Evolutionary conservation across 2,797 vertebrate species (phyloP), one percentile per base, ranked within the genome.

Genomic region (Sebastolobus alascanus): DNA sequence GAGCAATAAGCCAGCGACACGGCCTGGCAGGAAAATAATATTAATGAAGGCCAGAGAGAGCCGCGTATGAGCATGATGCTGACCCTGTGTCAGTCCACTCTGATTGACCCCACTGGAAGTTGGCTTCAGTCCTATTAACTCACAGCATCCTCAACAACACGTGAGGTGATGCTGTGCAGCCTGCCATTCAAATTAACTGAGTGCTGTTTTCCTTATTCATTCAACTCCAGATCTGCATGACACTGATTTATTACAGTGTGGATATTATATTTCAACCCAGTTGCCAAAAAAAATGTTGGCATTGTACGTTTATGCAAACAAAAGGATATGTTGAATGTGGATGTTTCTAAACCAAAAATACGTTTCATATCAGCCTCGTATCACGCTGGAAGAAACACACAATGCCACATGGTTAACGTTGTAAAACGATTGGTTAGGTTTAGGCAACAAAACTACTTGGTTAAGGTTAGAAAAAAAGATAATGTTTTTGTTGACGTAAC

Each of bases 11-110:
- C 68, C 77, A 68, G 56, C 1, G 61, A 84, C 68, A 77, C 8
- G 0, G 67, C 77, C 27, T 37, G 2, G 84, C 77, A 71, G 58
- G 40, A 82, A 80, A 80, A 80, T 85, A 76, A 77, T 76, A 84
- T 88, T 88, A 89, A 88, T 84, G 79, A 88, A 88, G 83, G 75
- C 87, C 83, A 69, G 43, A 40, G 84, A 86, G 83, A 87, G 80
- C 6, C 0, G 8, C 4, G 11, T 50, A 71, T 64, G 73, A 60
- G 68, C 8, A 12, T 18, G 59, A 52, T 52, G 80, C 63, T 85
- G 87, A 86, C 79, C 81, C 69, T 4, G 33, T 61, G 69, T 84
- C 87, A 70, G 68, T 76, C 75, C 37, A 54, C 81, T 83, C 68
- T 87, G 80, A 83, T 54, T 90, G 84, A 88, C 84, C 87, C 74